These are phyloP conservation scores for Drosophila parabipectinata DNA, from an alignment of 1,140 invertebrate species.

Conservation along the genomic window DNA sequence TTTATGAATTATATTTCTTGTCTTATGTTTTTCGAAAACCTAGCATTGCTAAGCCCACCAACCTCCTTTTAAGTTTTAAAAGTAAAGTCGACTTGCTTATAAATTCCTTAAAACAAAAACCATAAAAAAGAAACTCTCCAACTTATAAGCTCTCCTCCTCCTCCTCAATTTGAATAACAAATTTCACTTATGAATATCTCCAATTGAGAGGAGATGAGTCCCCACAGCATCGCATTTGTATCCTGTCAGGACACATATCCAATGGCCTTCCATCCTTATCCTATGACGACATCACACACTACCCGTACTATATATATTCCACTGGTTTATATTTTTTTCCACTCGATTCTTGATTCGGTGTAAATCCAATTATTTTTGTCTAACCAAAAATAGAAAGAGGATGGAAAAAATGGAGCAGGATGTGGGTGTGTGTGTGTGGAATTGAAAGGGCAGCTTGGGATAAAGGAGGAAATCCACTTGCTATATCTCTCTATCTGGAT, in stretches of 20 bases:
- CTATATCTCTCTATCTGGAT: constrained; percentile 14
- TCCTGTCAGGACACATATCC: background rate
- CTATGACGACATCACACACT: constrained; percentile 39
- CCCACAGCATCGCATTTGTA: background rate
- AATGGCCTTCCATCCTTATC: constrained; percentile 4
- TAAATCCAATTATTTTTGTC: constrained; percentile 54
- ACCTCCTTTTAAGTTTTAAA: background rate
- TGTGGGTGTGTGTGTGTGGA: background rate
- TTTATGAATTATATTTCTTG: no score
- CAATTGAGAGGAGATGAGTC: constrained; percentile 4
- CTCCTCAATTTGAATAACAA: constrained; percentile 36
- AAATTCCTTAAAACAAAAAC: constrained; percentile 3
- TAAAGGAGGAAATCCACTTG: constrained; percentile 44
- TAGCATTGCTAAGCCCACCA: no score
- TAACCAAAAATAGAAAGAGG: constrained; percentile 39
- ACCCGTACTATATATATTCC: background rate
- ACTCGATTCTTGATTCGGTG: constrained; percentile 43
- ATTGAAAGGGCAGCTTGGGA: constrained; percentile 28
- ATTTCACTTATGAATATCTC: constrained; percentile 52
- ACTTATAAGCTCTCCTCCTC: background rate
- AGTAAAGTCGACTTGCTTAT: no score
- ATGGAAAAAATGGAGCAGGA: background rate
- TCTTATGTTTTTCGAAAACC: no score
- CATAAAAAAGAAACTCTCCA: background rate
- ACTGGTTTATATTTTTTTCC: background rate